Percentiles rank a stretch among this genome's conserved stretches.
phyloP scores from a whole-genome alignment of 2,113 vertebrate species.

The Tauraco erythrolophus region DNA sequence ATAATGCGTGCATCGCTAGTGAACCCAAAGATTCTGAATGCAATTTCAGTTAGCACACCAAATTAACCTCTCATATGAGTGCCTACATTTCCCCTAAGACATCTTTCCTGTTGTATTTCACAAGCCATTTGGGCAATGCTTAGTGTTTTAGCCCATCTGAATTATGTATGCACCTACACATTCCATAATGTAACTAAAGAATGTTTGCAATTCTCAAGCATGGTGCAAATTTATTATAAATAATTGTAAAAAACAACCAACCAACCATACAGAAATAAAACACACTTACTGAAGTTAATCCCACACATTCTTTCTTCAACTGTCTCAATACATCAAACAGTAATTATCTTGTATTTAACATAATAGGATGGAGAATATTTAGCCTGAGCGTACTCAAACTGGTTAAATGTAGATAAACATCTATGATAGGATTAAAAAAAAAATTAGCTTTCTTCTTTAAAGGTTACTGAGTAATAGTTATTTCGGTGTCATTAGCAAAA shows the following conservation, averaged over 20 bases:
- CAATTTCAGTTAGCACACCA: conserved; percentile 27
- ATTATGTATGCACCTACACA: conserved; percentile 56
- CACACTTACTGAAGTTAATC: conserved; percentile 38
- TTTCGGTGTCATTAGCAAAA: not conserved
- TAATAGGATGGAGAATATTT: conserved; percentile 21
- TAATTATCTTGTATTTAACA: conserved; percentile 35
- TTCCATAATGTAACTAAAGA: conserved; percentile 50
- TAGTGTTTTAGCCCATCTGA: conserved; percentile 48
- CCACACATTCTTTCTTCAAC: conserved; percentile 52
- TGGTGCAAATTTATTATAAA: conserved; percentile 63
- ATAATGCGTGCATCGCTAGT: not conserved
- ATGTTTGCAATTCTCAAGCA: conserved; percentile 19
- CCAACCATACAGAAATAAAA: conserved; percentile 33
- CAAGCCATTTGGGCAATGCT: conserved; percentile 48
- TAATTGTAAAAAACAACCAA: conserved; percentile 57
- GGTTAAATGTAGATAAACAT: conserved; percentile 34
- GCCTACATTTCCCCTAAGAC: conserved; percentile 21
- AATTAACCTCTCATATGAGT: conserved; percentile 41
- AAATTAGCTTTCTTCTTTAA: not conserved
- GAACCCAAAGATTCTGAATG: conserved; percentile 17
- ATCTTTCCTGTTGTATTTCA: conserved; percentile 43
- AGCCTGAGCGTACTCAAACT: not conserved
- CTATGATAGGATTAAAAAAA: not conserved
- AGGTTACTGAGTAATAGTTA: not conserved
- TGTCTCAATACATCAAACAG: conserved; percentile 46